Percentiles rank a stretch among this genome's conserved stretches.
phyloP scores from a whole-genome alignment of 1,140 invertebrate species.

The Hirudo medicinalis region DNA sequence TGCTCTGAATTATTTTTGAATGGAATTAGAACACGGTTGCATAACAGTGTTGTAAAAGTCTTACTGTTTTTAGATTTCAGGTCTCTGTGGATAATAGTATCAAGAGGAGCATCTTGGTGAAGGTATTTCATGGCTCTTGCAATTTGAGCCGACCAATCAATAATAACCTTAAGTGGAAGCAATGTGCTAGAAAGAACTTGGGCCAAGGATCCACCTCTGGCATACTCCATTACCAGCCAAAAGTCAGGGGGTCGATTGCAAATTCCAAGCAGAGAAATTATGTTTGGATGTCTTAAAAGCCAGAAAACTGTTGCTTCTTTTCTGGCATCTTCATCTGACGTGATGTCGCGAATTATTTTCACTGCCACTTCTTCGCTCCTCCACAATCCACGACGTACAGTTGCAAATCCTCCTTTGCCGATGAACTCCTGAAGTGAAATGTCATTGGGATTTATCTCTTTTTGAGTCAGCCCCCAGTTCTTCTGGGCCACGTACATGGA shows the following conservation, averaged over 20 bases:
- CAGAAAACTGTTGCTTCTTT: slow-evolving; percentile 29
- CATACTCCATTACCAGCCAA: slow-evolving; percentile 30
- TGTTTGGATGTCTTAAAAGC: slow-evolving; percentile 29
- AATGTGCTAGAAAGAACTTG: slow-evolving; percentile 25
- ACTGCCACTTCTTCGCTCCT: slow-evolving; percentile 30
- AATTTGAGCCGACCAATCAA: slow-evolving; percentile 28
- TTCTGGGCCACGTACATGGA: slow-evolving; percentile 6
- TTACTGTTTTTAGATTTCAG: slow-evolving; percentile 24
- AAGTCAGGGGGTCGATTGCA: slow-evolving; percentile 29
- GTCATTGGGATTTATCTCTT: slow-evolving; percentile 26
- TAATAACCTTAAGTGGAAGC: slow-evolving; percentile 26
- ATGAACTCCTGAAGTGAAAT: slow-evolving; percentile 28
- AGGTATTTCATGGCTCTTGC: slow-evolving; percentile 25
- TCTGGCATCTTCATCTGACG: slow-evolving; percentile 26
- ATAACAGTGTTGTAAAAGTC: background rate
- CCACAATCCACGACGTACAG: slow-evolving; percentile 27
- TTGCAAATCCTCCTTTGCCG: slow-evolving; percentile 28
- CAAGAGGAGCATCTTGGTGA: slow-evolving; percentile 21
- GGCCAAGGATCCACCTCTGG: slow-evolving; percentile 28
- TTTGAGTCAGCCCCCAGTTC: background rate
- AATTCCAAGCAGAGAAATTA: slow-evolving; percentile 30
- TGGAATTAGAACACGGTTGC: too few relatives aligned
- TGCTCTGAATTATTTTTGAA: too few relatives aligned
- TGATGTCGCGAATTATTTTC: slow-evolving; percentile 26
- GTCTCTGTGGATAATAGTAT: slow-evolving; percentile 23